phyloP scores from a whole-genome alignment of 2,888 invertebrate species.

The Myathropa florea region DNA sequence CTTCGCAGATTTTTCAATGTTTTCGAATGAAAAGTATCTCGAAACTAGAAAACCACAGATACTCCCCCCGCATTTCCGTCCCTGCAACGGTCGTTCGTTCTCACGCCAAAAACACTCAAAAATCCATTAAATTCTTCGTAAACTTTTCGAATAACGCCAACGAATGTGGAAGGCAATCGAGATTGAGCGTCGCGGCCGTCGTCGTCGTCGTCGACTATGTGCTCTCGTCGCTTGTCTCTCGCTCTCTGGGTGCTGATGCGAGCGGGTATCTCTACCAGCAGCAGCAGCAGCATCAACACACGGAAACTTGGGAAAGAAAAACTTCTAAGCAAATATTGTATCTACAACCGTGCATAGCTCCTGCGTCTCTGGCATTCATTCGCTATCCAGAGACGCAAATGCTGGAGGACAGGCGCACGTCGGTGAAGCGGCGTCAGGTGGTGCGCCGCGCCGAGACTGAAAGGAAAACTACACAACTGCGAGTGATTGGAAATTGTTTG shows the following conservation, averaged over 20 bases:
- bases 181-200: not conserved
- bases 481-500: slow-evolving; percentile 55
- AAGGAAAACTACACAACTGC: slow-evolving; percentile 9
- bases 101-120: slow-evolving; percentile 59
- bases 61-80: not conserved
- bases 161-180: not conserved
- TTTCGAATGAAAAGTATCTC: slow-evolving; percentile 6
- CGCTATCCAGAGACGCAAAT: not conserved
- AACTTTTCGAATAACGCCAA: slow-evolving; percentile 52
- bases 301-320: not conserved
- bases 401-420: not conserved
- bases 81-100: not conserved
- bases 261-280: not conserved
- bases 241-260: not conserved
- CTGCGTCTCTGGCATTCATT: too few relatives aligned
- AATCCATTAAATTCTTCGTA: slow-evolving; percentile 67
- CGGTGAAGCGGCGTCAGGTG: not conserved
- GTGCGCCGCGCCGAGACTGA: not conserved
- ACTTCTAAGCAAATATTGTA: not conserved
- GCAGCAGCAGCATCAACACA: not conserved
- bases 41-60: slow-evolving; percentile 41
- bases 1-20: not conserved
- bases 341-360: not conserved
- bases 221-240: not conserved
- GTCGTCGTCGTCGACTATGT: not conserved